phyloP scores from a whole-genome alignment of 1,140 invertebrate genomes.

The Scaptomyza graminum region DNA sequence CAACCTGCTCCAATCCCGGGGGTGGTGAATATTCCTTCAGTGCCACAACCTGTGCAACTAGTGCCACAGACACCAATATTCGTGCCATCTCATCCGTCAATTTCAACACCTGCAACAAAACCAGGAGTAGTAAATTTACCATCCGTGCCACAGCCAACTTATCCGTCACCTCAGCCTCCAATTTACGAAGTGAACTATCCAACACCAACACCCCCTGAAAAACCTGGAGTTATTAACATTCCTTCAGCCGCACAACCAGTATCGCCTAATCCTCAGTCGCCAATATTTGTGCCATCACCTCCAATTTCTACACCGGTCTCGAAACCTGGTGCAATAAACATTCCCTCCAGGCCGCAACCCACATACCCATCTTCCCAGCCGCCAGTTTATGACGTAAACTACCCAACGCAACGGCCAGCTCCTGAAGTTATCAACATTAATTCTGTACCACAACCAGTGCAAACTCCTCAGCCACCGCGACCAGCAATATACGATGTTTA shows the following conservation, averaged over 20 bases:
- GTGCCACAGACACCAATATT: slow-evolving; percentile 10
- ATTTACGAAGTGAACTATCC: slow-evolving; percentile 11
- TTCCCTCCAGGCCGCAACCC: slow-evolving; percentile 23
- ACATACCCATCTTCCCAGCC: slow-evolving; percentile 12
- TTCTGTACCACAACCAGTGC: slow-evolving; percentile 12
- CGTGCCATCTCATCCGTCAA: not conserved
- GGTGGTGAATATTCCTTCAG: slow-evolving; percentile 85
- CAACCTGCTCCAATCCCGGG: slow-evolving; percentile 84
- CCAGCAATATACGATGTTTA: slow-evolving; percentile 46
- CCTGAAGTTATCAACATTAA: slow-evolving; percentile 35
- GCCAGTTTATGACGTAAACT: slow-evolving; percentile 26
- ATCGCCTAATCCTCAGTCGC: slow-evolving; percentile 30
- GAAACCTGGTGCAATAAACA: slow-evolving; percentile 41
- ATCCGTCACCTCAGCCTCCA: slow-evolving; percentile 21
- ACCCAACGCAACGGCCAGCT: slow-evolving; percentile 27
- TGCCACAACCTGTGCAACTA: slow-evolving; percentile 7
- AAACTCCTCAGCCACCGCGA: slow-evolving; percentile 10
- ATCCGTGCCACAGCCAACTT: slow-evolving; percentile 15
- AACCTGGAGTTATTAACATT: slow-evolving; percentile 46
- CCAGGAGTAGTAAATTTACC: slow-evolving; percentile 57
- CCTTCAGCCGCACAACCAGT: slow-evolving; percentile 39
- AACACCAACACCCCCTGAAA: slow-evolving; percentile 7
- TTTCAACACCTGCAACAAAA: slow-evolving; percentile 17
- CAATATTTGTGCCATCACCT: slow-evolving; percentile 44
- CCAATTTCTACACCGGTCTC: slow-evolving; percentile 8